Conservation (phyloP, 2,113 vertebrate genomes). For the Romanogobio albipinnatus region DNA sequence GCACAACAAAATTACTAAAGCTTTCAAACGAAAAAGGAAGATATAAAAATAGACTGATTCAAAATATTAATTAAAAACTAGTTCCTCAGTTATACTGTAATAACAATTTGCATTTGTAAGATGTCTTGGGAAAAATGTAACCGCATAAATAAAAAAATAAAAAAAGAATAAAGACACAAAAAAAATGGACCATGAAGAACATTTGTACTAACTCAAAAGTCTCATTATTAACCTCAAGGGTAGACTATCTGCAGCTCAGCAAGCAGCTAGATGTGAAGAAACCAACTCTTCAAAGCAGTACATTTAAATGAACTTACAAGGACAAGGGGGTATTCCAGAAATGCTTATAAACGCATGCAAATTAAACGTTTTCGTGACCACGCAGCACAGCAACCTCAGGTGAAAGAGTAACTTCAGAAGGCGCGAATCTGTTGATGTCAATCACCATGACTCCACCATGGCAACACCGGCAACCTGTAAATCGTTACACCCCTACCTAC, state of each 20-base stretch:
- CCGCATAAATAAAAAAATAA: neutral
- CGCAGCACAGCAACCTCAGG: too few relatives aligned
- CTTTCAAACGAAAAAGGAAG: neutral
- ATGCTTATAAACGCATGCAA: too few relatives aligned
- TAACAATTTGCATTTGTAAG: neutral
- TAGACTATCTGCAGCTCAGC: constrained; percentile 57
- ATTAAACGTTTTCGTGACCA: too few relatives aligned
- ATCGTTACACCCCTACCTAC: too few relatives aligned
- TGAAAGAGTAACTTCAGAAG: too few relatives aligned
- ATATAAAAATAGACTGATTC: neutral
- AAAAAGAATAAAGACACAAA: neutral
- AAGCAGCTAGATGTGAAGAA: constrained; percentile 46
- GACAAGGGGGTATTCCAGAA: neutral
- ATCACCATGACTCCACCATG: too few relatives aligned
- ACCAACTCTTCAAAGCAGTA: constrained; percentile 39
- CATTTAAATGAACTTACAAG: constrained; percentile 33
- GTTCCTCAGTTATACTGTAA: neutral
- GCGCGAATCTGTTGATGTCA: too few relatives aligned
- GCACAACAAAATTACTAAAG: neutral
- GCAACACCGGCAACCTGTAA: too few relatives aligned
- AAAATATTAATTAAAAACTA: neutral
- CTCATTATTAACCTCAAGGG: constrained; percentile 57
- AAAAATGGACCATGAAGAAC: constrained; percentile 26
- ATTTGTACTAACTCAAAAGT: constrained; percentile 54
- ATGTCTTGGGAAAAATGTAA: neutral